Percentiles rank a stretch among this genome's conserved stretches.
These are phyloP conservation scores for Colistium nudipinnis DNA, from an alignment of 2,113 vertebrate genomes.

Conservation along the genomic window DNA sequence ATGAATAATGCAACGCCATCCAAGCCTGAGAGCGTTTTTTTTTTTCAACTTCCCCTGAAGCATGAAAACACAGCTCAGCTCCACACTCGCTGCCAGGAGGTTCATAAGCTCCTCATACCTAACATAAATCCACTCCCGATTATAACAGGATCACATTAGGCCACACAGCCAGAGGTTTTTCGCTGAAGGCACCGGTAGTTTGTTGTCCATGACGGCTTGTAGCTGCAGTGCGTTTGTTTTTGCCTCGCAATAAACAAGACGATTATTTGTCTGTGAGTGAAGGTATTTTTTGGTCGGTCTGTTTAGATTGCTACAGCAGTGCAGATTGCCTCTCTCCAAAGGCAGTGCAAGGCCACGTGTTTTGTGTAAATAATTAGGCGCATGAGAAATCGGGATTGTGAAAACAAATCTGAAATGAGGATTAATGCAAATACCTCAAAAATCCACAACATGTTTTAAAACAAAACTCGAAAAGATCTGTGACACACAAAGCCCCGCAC, in stretches of 20 bases:
- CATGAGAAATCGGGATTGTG: background rate
- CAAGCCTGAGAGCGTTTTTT: constrained; percentile 51
- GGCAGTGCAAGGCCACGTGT: background rate
- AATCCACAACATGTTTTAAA: background rate
- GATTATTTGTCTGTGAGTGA: background rate
- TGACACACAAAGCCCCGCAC: background rate
- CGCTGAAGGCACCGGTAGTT: constrained; percentile 29
- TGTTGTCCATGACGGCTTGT: background rate
- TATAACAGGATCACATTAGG: constrained; percentile 51
- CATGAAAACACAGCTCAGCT: constrained; percentile 52
- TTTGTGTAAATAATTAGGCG: background rate
- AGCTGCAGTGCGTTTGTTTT: background rate
- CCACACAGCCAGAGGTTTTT: constrained; percentile 45
- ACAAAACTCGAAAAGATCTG: background rate
- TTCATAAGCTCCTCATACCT: constrained; percentile 53
- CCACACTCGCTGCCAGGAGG: constrained; percentile 40
- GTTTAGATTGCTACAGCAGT: background rate
- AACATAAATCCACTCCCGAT: constrained; percentile 56
- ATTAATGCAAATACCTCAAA: background rate
- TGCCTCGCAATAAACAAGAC: background rate
- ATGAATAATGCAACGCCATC: constrained; percentile 69
- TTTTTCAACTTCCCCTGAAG: constrained; percentile 59
- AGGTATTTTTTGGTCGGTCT: background rate
- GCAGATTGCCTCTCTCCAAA: background rate
- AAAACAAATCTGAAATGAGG: background rate